These are phyloP conservation scores for Naso thynnoides DNA, from an alignment of 2,797 vertebrate genomes.

Conservation along the genomic window DNA sequence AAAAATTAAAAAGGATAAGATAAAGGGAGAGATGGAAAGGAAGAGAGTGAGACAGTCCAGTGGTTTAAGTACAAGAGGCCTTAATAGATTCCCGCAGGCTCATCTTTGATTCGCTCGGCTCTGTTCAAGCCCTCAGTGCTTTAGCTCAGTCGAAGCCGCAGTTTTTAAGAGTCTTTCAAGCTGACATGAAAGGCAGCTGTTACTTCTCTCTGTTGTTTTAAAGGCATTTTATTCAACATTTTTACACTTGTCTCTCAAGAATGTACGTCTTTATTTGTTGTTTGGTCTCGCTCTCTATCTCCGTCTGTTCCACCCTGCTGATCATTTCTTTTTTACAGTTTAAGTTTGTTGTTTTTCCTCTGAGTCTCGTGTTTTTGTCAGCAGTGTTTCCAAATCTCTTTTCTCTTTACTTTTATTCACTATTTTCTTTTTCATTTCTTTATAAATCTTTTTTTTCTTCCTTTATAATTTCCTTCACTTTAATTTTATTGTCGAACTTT, in stretches of 20 bases:
- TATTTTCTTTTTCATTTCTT: no score
- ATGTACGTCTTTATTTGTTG: constrained; percentile 31
- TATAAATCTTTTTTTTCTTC: no score
- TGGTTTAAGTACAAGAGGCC: constrained; percentile 22
- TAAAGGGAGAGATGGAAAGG: constrained; percentile 26
- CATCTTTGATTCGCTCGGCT: constrained; percentile 65
- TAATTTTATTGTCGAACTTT: no score
- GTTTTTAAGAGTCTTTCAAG: constrained; percentile 65
- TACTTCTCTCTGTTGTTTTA: constrained; percentile 46
- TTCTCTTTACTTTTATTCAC: background rate
- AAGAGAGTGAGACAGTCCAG: constrained; percentile 32
- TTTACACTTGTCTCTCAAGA: constrained; percentile 34
- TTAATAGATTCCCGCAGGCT: constrained; percentile 64
- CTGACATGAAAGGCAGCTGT: constrained; percentile 66
- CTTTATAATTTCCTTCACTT: no score
- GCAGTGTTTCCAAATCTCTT: background rate
- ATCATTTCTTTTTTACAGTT: background rate
- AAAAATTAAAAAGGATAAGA: constrained; percentile 6
- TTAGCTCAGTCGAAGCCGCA: constrained; percentile 37
- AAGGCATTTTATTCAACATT: constrained; percentile 44
- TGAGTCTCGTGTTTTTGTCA: background rate
- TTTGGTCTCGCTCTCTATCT: constrained; percentile 5
- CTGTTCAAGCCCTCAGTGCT: constrained; percentile 28
- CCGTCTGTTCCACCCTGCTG: background rate
- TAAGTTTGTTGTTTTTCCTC: background rate